A percentile compares a stretch with the other conserved stretches of the same genome.
These are phyloP conservation scores for Orchesella flavescens DNA, from an alignment of 2,888 invertebrate genomes.

Conservation along the genomic window DNA sequence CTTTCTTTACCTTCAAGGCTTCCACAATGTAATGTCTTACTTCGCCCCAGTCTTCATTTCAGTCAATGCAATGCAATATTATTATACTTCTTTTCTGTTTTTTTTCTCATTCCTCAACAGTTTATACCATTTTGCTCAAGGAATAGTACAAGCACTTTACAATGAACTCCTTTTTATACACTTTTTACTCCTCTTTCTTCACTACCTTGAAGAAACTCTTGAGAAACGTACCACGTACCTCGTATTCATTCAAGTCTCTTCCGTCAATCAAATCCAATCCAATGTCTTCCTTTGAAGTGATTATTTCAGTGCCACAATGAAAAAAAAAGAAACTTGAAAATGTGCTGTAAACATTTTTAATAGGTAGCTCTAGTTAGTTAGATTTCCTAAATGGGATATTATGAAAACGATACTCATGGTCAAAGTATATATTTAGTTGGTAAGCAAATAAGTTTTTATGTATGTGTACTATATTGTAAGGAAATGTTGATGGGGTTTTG, in stretches of 20 bases:
- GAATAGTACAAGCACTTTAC: conserved; percentile 29
- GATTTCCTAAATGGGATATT: neutral
- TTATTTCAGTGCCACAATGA: conserved; percentile 46
- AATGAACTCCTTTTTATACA: conserved; percentile 3
- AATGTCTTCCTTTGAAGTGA: conserved; percentile 43
- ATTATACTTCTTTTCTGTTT: too few species aligned
- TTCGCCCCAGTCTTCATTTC: conserved; percentile 28
- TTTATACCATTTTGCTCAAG: conserved; percentile 38
- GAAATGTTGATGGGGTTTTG: conserved; percentile 32
- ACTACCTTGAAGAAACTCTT: neutral
- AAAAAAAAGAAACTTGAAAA: conserved; percentile 29
- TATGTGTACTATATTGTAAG: conserved; percentile 17
- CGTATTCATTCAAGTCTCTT: conserved; percentile 13
- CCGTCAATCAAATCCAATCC: neutral
- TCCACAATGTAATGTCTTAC: conserved; percentile 27
- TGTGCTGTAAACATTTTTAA: conserved; percentile 36
- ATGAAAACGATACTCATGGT: conserved; percentile 18
- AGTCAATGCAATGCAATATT: too few species aligned
- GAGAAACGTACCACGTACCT: neutral
- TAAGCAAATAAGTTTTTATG: neutral
- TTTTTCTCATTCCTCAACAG: neutral
- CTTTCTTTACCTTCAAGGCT: too few species aligned
- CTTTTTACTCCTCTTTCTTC: neutral
- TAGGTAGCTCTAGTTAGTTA: too few species aligned
- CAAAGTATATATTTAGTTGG: neutral